These are phyloP conservation scores for Odontothrips loti DNA, from an alignment of 2,888 invertebrate species.

Conservation along the genomic window DNA sequence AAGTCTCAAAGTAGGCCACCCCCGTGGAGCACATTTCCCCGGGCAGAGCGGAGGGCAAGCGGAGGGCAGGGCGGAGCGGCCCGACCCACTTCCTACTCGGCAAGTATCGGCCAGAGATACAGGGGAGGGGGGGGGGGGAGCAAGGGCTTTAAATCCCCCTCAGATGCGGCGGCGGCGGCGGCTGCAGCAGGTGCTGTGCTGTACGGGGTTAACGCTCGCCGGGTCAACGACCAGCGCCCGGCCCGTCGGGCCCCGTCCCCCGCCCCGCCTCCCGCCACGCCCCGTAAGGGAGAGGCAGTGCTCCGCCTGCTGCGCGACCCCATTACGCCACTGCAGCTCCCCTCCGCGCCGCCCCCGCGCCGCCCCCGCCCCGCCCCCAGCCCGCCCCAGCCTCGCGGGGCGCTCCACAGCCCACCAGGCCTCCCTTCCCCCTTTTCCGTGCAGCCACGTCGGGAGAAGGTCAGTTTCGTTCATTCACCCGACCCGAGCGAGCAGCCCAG, in stretches of 20 bases:
- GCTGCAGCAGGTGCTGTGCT: conserved; percentile 1
- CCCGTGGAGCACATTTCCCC: not conserved
- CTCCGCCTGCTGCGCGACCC: not conserved
- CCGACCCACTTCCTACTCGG: not conserved
- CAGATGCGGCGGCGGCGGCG: not conserved
- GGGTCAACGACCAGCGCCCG: not conserved
- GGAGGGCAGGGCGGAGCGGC: not conserved
- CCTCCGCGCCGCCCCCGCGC: not conserved
- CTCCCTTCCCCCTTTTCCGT: not conserved
- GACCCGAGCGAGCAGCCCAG: conserved; percentile 35
- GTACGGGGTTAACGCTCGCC: not conserved
- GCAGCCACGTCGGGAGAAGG: conserved; percentile 35
- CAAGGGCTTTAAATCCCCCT: not conserved
- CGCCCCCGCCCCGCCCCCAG: not conserved
- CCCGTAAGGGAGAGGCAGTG: conserved; percentile 11
- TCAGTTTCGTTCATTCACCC: conserved; percentile 26
- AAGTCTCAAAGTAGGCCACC: not conserved
- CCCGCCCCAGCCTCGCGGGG: not conserved
- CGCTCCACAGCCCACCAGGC: conserved; percentile 27
- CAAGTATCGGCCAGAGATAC: not conserved
- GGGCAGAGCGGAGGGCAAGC: not conserved
- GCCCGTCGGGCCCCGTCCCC: not conserved
- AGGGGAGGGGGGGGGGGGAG: not conserved
- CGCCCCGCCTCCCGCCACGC: not conserved
- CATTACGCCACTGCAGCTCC: conserved; percentile 1